Evolutionary conservation across 2,888 invertebrate species (phyloP), one percentile per base, ranked within the genome.

Genomic region (Chaetogeoica ovagalla): DNA sequence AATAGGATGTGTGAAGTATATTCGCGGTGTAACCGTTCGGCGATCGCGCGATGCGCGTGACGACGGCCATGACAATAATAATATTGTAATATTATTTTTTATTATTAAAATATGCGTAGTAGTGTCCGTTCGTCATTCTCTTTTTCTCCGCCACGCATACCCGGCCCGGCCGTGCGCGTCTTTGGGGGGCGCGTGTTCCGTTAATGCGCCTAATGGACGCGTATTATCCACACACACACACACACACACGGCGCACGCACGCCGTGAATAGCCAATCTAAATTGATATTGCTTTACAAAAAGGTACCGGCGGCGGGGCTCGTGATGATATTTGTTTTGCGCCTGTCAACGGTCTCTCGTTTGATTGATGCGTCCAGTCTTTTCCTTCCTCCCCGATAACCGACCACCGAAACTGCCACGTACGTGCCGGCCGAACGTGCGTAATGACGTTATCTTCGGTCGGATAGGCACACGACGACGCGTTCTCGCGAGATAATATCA

Each of bases 261-360:
- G 71, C 59, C 59, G 57, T 71, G 79, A 77, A 77, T 77, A 77
- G 77, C 63, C 71, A 79, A 79, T 79, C 79, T 79, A 79, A 79
- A 79, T 79, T 79, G 79, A 79, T 79, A 79, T 79, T 71, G 57
- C 79, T 71, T 71, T 57, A 71, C 79, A 79, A 71, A n/a, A 79
- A 79, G 70, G 62, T 69, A 77, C 77, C 77, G 77, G 8, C 43
- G 30, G 30, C 30, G 30, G 30, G 60, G 57, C 2, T 23, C 62
- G 70, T 43, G 79, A 79, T 79, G 79, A 79, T 79, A 79, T 79
- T 79, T 79, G 79, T 71, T 79, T 79, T 79, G 77, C 70, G 77
- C 77, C 77, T 77, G 79, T 79, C 79, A 57, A 71, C 79, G 71
- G 62, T 62, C 52, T 39, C 62, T 39, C 13, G 39, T 77, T 76